These are phyloP conservation scores for Rhyacophila brunnea DNA, from an alignment of 1,140 invertebrate genomes.

Conservation along the genomic window DNA sequence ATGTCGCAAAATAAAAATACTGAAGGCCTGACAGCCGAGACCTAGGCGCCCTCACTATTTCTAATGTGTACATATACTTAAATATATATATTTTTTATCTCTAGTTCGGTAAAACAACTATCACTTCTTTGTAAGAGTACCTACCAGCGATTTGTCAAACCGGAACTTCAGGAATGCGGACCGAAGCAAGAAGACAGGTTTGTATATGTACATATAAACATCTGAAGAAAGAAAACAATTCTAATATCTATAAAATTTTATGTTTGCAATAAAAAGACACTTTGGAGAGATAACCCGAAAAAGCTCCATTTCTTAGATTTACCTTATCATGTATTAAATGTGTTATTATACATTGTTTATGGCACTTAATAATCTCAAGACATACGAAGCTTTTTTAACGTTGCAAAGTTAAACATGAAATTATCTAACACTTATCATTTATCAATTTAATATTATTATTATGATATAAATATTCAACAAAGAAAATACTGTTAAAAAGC, in stretches of 20 bases:
- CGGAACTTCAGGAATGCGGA: slow-evolving; percentile 34
- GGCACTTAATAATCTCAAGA: too few species aligned
- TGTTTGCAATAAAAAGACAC: slow-evolving; percentile 21
- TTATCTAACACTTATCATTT: too few species aligned
- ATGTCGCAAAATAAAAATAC: slow-evolving; percentile 2
- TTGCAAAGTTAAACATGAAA: too few species aligned
- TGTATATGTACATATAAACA: slow-evolving; percentile 18
- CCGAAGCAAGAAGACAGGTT: slow-evolving; percentile 30
- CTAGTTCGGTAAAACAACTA: slow-evolving; percentile 32
- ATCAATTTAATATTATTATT: too few species aligned
- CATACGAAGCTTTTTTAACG: too few species aligned
- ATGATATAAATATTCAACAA: too few species aligned
- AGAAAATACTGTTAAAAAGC: too few species aligned
- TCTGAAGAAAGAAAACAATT: slow-evolving; percentile 18
- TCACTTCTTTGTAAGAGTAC: slow-evolving; percentile 36
- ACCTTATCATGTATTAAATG: too few species aligned
- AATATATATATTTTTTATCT: slow-evolving; percentile 22
- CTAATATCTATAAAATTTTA: slow-evolving; percentile 32
- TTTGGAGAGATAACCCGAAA: too few species aligned
- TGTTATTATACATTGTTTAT: too few species aligned
- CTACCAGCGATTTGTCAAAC: slow-evolving; percentile 35
- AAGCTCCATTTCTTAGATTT: too few species aligned
- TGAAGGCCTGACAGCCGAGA: slow-evolving; percentile 1
- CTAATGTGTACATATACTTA: not conserved
- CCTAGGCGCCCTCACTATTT: slow-evolving; percentile 14